Conservation (phyloP, 2,888 invertebrate species). For the Listrodromus nycthemerus region DNA sequence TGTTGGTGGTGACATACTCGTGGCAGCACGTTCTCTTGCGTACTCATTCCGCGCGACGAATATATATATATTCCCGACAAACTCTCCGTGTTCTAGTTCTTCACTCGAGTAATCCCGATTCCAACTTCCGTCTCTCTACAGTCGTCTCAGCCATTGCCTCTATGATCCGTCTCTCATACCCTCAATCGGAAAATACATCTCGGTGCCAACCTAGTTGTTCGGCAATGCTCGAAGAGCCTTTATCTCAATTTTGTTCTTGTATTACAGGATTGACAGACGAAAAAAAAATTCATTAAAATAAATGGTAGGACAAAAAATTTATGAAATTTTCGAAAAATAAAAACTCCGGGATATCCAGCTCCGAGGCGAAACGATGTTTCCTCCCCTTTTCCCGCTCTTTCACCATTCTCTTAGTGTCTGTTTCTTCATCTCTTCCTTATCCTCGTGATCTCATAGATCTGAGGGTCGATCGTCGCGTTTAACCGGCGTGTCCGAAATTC, state of each 20-base stretch:
- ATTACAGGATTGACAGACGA: background rate
- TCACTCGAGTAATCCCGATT: constrained; percentile 57
- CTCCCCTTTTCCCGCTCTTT: constrained; percentile 18
- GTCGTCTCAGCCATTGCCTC: constrained; percentile 44
- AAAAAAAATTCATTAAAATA: background rate
- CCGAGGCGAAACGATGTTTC: constrained; percentile 15
- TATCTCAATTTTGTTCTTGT: background rate
- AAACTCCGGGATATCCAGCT: constrained; percentile 20
- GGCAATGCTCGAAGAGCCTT: constrained; percentile 1
- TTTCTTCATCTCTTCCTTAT: background rate
- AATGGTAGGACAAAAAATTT: background rate
- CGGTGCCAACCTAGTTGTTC: constrained; percentile 10
- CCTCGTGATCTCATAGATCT: background rate
- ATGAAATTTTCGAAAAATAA: constrained; percentile 7
- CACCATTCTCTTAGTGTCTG: background rate
- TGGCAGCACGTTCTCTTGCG: constrained; percentile 14
- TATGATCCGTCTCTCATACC: constrained; percentile 12
- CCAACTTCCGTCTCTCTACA: constrained; percentile 40
- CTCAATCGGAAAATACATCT: constrained; percentile 36
- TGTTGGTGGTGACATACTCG: constrained; percentile 14
- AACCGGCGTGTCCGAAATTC: constrained; percentile 36
- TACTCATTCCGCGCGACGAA: constrained; percentile 15
- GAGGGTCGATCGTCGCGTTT: constrained; percentile 17
- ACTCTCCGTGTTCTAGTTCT: constrained; percentile 51
- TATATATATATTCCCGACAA: constrained; percentile 11